Conservation (phyloP, 2,113 vertebrate species). For the Turnix velox region DNA sequence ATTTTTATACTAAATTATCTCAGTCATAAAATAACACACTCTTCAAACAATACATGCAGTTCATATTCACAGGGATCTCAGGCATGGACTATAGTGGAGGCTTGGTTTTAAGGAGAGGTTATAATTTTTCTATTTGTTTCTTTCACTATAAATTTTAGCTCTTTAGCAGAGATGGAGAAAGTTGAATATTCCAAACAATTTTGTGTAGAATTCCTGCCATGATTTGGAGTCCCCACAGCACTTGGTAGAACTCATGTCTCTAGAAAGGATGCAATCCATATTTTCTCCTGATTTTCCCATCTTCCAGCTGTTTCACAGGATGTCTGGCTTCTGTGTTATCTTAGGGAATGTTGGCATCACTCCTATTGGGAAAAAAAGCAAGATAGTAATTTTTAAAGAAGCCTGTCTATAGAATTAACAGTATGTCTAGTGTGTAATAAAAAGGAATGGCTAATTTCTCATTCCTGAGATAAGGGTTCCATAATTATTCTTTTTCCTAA, state of each 20-base stretch:
- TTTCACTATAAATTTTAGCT: background rate
- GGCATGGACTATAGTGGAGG: background rate
- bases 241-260: background rate
- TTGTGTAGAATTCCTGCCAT: background rate
- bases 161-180: background rate
- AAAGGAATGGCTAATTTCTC: background rate
- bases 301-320: background rate
- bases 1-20: background rate
- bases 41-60: background rate
- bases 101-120: background rate
- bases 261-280: background rate
- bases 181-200: background rate
- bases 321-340: background rate
- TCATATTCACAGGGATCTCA: background rate
- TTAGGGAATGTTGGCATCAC: background rate
- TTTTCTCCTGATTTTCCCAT: background rate
- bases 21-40: background rate
- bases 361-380: background rate
- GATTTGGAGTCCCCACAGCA: accelerated
- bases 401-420: background rate
- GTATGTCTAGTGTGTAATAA: background rate
- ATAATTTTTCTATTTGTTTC: background rate
- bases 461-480: background rate
- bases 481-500: background rate
- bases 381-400: background rate